Evolutionary conservation across 1,140 invertebrate genomes (phyloP).

Genomic region (Heliconius himera): DNA sequence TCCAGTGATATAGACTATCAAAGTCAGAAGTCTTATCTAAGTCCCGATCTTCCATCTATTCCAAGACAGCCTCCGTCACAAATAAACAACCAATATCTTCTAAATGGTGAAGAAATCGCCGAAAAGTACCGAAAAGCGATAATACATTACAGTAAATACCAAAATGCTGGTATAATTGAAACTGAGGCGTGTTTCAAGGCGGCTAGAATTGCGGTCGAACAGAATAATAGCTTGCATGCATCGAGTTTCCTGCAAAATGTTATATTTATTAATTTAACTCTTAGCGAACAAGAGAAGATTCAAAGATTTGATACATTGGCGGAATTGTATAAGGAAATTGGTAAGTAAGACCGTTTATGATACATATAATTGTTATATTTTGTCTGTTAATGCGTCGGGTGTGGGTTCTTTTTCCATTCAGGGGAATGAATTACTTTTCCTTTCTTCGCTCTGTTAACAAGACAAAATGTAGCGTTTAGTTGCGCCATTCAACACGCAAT

Average conservation of each 20-base stretch:
- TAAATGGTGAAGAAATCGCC: constrained; percentile 92
- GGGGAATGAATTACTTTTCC: no score
- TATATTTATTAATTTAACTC: constrained; percentile 93
- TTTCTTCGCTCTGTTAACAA: no score
- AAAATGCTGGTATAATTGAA: constrained; percentile 94
- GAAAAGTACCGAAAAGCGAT: constrained; percentile 95
- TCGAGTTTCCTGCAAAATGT: constrained; percentile 98
- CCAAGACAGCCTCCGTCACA: constrained; percentile 67
- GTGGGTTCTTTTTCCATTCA: no score
- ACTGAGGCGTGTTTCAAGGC: constrained; percentile 98
- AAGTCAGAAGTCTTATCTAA: constrained; percentile 68
- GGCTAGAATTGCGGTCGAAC: constrained; percentile 93
- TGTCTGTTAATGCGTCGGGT: no score
- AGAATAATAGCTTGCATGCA: constrained; percentile 91
- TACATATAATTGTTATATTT: no score
- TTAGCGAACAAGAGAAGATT: constrained; percentile 96
- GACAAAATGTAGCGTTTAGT: no score
- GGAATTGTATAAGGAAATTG: constrained; percentile 92
- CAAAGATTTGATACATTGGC: constrained; percentile 93
- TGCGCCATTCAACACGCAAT: no score
- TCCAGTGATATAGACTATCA: constrained; percentile 79
- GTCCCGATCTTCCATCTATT: constrained; percentile 65
- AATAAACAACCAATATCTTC: constrained; percentile 80
- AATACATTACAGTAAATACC: constrained; percentile 97
- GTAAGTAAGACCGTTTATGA: constrained; percentile 45